Evolutionary conservation across 2,888 invertebrate species (phyloP), one percentile per base, ranked within the genome.

Genomic region (Emesis castigata): DNA sequence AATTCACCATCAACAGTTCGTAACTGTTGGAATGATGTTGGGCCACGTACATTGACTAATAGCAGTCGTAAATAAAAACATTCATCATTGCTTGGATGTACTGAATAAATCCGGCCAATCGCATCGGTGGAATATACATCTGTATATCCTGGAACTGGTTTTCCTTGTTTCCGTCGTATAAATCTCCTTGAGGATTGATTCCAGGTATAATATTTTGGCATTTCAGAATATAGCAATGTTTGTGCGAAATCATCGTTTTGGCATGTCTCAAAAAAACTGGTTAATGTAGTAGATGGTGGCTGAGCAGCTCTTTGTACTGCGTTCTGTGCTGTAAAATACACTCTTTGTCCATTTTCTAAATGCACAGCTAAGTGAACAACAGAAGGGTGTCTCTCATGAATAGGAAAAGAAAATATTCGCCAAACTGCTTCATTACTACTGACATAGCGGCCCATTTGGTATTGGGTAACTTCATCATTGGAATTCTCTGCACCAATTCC

Each of bases 61-160:
- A 26, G 79, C 77, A 91, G 77, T 18, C 90, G 89, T 61, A 91
- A 87, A 87, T 90, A 90, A 85, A 84, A 91, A 82, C 88, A 90
- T 76, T 90, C 88, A 69, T 81, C 84, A 61, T 89, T 85, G 76
- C 83, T 91, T 22, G 90, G 89, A 89, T 90, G 89, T 31, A 91
- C 90, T 83, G 90, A 82, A 79, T 91, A 91, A 79, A 91, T 74
- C 4, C 89, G 86, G 16, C 90, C 89, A 18, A 91, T 75, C 14
- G 89, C 89, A 88, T 90, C 86, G 44, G 86, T 85, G 68, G 89
- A 88, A 90, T 77, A 88, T 68, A 91, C 84, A 77, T 84, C 26
- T 81, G 83, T 20, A 31, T 84, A 82, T 26, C 83, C 85, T 82
- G 73, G 77, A 86, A 88, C 86, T 85, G 81, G 77, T 26, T 78